Evolutionary conservation across 2,888 invertebrate genomes (phyloP), one percentile per base, ranked within the genome.

Genomic region (Polia nebulosa): DNA sequence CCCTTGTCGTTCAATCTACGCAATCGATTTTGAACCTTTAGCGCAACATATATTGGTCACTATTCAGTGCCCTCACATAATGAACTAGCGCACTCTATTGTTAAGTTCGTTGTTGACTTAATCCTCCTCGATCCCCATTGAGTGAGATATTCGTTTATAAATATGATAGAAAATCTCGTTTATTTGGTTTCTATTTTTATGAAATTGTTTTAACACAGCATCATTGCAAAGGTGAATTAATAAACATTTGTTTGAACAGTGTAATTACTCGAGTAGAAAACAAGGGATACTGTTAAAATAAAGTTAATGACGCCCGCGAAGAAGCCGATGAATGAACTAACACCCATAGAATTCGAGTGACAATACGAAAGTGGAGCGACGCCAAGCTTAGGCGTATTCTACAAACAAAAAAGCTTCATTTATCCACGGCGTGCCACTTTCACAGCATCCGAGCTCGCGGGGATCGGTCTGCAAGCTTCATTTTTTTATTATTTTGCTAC

Each of bases 391-490:
- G 93, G 92, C 93, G 90, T 92, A 94, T 93, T 93, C 89, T 89
- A 90, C 92, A 94, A 93, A 95, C 93, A 95, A 94, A 94, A 95
- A 94, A 93, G 90, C 90, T 94, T 94, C 94, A 95, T 95, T 95
- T 95, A 94, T 95, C 93, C 94, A 92, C 92, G 90, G 92, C 91
- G 95, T 94, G 94, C 95, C 95, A 95, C 94, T 95, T 95, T 95
- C 95, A 94, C 93, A 92, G 95, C 93, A 93, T 94, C 94, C 95
- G 94, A 86, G 94, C 94, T 93, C 89, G 94, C 92, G 92, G 94
- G 90, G 92, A 91, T 91, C 89, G 90, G 87, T 86, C 85, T 85
- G 91, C 89, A 88, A 89, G 91, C 88, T 91, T 91, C 90, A 91
- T 92, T 95, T 94, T 94, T 95, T 93, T 95, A 93, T 94, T 92